Evolutionary conservation across 2,797 vertebrate species (phyloP), one percentile per base, ranked within the genome.

Genomic region (Thaleichthys pacificus): DNA sequence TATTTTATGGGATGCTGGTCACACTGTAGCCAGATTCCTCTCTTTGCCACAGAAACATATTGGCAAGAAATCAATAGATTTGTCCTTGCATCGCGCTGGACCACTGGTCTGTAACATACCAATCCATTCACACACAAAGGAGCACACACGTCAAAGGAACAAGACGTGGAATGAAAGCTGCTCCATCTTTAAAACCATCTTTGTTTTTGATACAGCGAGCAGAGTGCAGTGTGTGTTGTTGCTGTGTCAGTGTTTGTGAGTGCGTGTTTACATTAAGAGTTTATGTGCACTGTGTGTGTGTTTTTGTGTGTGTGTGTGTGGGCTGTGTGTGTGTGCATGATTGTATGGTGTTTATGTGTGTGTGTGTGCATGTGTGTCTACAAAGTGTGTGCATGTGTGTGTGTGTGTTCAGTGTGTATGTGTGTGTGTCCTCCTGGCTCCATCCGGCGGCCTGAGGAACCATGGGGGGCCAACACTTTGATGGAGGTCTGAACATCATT

Each of bases 401-500:
- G 24, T 80, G 35, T 38, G 35, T 38, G 35, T 7, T 7, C 6
- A 7, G 35, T 6, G 32, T 6, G 32, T 32, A 2, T 38, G 35
- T 38, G 61, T 3, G 61, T 4, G 24, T 80, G 80, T 51, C 15
- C 17, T 14, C 49, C 49, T 19, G 12, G 49, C 32, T 66, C 54
- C 11, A 26, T 88, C 88, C 87, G 87, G 89, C 89, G 85, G 88
- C 86, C 83, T 77, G 73, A 80, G 77, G 85, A 91, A 86, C 88
- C 84, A 85, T 73, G 67, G 89, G 90, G 92, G 88, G 88, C 86
- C 86, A 88, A 83, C 83, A 89, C 90, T 93, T 92, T 93, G 90
- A 93, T 92, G 90, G 86, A 91, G 87, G 89, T 84, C 89, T 91
- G 88, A 87, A 86, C 90, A 91, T 92, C 91, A 93, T 93, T 93